Evolutionary conservation across 2,888 invertebrate genomes (phyloP).

Genomic region (Temnothorax rugatulus): DNA sequence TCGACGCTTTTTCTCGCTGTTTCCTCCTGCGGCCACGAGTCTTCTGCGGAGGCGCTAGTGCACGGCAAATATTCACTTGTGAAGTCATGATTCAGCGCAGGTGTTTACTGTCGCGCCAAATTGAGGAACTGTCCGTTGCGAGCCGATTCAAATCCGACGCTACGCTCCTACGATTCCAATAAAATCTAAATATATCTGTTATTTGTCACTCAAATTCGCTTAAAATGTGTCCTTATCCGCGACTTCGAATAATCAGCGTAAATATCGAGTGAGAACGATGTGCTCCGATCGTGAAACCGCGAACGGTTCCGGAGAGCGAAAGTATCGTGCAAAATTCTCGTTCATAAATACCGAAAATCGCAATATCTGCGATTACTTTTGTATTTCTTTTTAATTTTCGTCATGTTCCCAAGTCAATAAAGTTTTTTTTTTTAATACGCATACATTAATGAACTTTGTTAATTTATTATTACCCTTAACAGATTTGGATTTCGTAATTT

Average conservation of each 20-base stretch:
- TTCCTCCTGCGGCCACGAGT: neutral
- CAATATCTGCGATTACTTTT: neutral
- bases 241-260: constrained; percentile 9
- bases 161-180: neutral
- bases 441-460: neutral
- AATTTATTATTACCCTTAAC: neutral
- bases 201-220: neutral
- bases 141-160: constrained; percentile 4
- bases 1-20: neutral
- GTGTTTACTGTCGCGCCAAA: neutral
- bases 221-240: neutral
- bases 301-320: neutral
- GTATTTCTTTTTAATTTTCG: neutral
- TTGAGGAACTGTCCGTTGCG: neutral
- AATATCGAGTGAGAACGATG: constrained; percentile 1
- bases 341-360: neutral
- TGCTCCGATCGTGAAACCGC: neutral
- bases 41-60: neutral
- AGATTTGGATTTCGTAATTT: neutral
- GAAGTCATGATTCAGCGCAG: neutral
- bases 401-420: neutral
- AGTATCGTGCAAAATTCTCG: constrained; percentile 2
- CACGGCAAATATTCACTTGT: neutral
- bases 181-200: neutral
- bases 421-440: neutral